Evolutionary conservation across 2,797 vertebrate genomes (phyloP), one percentile per base, ranked within the genome.

Genomic region (Benthosema pterotum): DNA sequence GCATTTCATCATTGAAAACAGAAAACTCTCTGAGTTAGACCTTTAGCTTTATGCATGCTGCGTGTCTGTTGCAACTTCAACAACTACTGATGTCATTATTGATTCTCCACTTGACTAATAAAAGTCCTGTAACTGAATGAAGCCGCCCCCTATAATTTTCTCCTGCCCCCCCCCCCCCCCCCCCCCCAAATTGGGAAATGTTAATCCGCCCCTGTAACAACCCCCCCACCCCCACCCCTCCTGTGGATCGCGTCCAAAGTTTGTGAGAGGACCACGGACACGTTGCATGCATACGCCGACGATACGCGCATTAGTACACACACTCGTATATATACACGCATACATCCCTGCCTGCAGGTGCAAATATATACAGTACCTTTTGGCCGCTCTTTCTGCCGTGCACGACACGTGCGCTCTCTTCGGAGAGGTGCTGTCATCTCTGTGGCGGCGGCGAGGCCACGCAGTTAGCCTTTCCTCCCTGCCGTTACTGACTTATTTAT

Each of bases 401-500:
- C n/a, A n/a, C n/a, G n/a, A n/a, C n/a, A 72, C 45, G 16, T 51
- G 42, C 43, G 57, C 61, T 62, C 72, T 57, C 55, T 43, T 75
- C 66, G 11, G 32, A 72, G 67, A 38, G 74, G 60, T 66, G 82
- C 83, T 84, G 81, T 87, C 84, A 81, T 57, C 75, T 83, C 73
- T 69, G 82, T 71, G 79, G 83, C 67, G 64, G 82, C 69, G 79
- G 83, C 67, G 64, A 69, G 22, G 57, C 77, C 17, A n/a, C n/a
- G n/a, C n/a, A 79, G 79, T 80, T 68, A 72, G 74, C 85, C 77
- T 42, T 76, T 83, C 73, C 75, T 74, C 83, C 86, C 77, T 18
- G 61, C 72, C 72, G 42, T 38, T 87, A 65, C 84, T 91, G 92
- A 90, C 91, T 93, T 93, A 92, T 94, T 94, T 91, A 93, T 91